Evolutionary conservation across 2,888 invertebrate genomes (phyloP).

Genomic region (Tipula confusa): DNA sequence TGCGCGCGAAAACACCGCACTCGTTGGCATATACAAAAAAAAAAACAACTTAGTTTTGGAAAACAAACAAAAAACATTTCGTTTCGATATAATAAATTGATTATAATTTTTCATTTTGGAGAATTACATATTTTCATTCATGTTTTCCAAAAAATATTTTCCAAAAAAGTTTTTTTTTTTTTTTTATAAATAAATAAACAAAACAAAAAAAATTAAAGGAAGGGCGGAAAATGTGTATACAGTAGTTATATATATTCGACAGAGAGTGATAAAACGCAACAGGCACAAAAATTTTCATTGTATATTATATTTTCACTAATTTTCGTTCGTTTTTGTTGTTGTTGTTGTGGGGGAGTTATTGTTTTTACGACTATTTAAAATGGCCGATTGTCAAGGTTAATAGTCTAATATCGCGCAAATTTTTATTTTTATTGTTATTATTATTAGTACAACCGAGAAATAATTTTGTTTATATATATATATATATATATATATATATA

Average conservation of each 20-base stretch:
- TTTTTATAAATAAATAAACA: constrained; percentile 4
- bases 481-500: too few relatives aligned
- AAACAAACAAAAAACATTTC: not conserved
- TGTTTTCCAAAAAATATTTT: constrained; percentile 10
- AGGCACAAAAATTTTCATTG: constrained; percentile 31
- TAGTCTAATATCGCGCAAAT: constrained; percentile 41
- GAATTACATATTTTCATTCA: constrained; percentile 27
- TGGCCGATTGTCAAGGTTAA: constrained; percentile 49
- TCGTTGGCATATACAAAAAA: not conserved
- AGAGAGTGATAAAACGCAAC: constrained; percentile 30
- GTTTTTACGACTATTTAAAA: constrained; percentile 37
- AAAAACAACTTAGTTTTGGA: not conserved
- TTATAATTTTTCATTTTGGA: constrained; percentile 26
- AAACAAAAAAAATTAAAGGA: not conserved
- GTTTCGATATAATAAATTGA: constrained; percentile 15
- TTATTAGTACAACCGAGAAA: not conserved
- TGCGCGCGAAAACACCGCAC: too few relatives aligned
- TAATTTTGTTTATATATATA: not conserved
- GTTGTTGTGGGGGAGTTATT: constrained; percentile 35
- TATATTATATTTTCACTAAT: constrained; percentile 6
- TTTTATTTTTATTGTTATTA: constrained; percentile 25
- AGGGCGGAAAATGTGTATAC: not conserved
- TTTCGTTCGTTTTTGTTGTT: not conserved
- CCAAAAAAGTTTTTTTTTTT: not conserved
- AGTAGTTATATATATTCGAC: not conserved